Percentiles rank a stretch among this genome's conserved stretches.
These are phyloP conservation scores for Oxyura jamaicensis DNA, from an alignment of 2,113 vertebrate genomes.

Conservation along the genomic window DNA sequence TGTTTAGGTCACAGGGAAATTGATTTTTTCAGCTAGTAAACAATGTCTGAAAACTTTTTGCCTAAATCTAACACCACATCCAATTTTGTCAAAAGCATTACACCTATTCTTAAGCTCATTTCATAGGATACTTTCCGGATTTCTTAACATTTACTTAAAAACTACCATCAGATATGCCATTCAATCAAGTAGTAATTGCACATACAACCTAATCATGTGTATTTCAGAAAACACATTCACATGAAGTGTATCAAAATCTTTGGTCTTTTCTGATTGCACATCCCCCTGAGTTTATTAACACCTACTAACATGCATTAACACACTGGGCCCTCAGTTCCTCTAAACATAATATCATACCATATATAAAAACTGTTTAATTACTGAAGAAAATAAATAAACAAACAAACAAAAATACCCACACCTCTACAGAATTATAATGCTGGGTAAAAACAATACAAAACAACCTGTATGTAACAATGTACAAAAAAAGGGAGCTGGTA, in stretches of 20 bases:
- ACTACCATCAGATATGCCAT: background rate
- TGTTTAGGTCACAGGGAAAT: slow-evolving; percentile 9
- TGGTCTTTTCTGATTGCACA: background rate
- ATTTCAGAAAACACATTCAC: background rate
- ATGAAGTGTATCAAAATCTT: background rate
- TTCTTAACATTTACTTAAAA: background rate
- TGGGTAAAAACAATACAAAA: background rate
- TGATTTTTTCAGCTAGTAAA: slow-evolving; percentile 5
- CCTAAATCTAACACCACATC: background rate
- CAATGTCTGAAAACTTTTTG: background rate
- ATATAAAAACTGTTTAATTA: background rate
- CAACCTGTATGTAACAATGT: background rate
- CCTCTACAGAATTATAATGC: background rate
- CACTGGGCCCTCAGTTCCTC: background rate
- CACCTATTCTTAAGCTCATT: background rate
- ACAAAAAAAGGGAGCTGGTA: background rate
- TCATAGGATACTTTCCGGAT: background rate
- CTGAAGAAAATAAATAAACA: background rate
- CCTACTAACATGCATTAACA: background rate
- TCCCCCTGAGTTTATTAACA: background rate
- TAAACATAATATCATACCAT: background rate
- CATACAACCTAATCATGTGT: background rate
- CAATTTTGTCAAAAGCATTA: background rate
- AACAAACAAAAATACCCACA: background rate
- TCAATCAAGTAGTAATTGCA: background rate